Conservation (phyloP, 2,113 vertebrate species). For the Steatornis caripensis region DNA sequence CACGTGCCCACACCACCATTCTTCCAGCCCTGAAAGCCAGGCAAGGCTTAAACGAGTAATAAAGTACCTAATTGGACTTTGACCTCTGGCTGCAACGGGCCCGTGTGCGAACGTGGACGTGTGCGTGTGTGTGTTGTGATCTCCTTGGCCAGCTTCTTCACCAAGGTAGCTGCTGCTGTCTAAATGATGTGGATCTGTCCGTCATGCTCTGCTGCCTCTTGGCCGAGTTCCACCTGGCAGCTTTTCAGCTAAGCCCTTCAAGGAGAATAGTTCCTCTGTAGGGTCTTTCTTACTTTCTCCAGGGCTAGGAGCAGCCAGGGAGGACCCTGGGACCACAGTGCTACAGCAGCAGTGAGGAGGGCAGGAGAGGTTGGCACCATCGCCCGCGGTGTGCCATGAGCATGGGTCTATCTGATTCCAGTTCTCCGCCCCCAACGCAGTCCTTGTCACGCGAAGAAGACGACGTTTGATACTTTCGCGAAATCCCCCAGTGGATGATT, state of each 20-base stretch:
- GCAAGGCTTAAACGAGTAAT: background rate
- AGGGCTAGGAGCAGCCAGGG: background rate
- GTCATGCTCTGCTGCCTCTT: slow-evolving; percentile 14
- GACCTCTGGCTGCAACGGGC: fast-evolving
- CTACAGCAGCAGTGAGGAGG: fast-evolving
- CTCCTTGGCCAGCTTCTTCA: background rate
- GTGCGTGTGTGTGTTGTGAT: background rate
- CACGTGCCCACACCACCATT: background rate
- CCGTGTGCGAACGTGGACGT: fast-evolving
- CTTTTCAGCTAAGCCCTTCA: background rate
- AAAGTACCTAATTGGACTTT: background rate
- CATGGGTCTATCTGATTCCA: background rate
- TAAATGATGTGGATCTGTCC: background rate
- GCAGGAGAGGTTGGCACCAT: background rate
- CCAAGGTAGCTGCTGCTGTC: background rate
- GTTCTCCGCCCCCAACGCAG: background rate
- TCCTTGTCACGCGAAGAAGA: background rate
- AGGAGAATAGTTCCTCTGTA: background rate
- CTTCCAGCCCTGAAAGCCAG: background rate
- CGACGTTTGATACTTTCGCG: background rate
- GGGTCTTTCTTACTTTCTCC: background rate
- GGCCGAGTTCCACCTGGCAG: slow-evolving; percentile 21
- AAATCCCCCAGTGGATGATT: background rate
- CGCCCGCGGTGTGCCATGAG: fast-evolving
- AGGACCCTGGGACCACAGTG: fast-evolving